These are phyloP conservation scores for Leiothrix lutea DNA, from an alignment of 2,113 vertebrate genomes.

Conservation along the genomic window DNA sequence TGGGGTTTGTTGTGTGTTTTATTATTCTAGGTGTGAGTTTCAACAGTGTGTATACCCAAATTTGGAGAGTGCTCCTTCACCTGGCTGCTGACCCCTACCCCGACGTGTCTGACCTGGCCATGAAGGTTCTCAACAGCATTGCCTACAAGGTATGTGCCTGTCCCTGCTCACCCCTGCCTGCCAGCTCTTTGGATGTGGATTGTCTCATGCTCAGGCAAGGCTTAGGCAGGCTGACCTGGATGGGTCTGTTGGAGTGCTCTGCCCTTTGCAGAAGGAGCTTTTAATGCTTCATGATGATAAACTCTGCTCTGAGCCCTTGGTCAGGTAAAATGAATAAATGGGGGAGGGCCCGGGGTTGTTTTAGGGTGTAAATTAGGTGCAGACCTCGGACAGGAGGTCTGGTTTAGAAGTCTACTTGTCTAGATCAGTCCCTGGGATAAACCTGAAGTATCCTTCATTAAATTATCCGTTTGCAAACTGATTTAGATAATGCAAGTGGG, in stretches of 20 bases:
- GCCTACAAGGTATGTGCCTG: constrained; percentile 87
- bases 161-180: neutral
- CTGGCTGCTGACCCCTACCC: constrained; percentile 95
- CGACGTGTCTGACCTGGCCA: constrained; percentile 93
- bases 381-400: neutral
- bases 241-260: neutral
- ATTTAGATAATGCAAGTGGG: constrained; percentile 70
- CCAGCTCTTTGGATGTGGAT: neutral
- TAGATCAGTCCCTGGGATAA: constrained; percentile 43
- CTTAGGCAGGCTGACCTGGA: neutral
- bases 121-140: constrained; percentile 97
- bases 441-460: constrained; percentile 14
- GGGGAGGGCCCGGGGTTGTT: constrained; percentile 11
- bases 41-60: constrained; percentile 98
- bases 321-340: neutral
- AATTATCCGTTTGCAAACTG: constrained; percentile 67
- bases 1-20: neutral
- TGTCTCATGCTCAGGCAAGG: neutral
- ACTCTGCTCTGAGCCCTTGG: neutral
- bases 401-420: constrained; percentile 2
- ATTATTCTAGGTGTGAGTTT: constrained; percentile 88
- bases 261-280: constrained; percentile 5
- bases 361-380: neutral
- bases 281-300: neutral
- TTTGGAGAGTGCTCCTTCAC: constrained; percentile 95